Evolutionary conservation across 2,113 vertebrate species (phyloP).

Genomic region (Eidolon helvum): DNA sequence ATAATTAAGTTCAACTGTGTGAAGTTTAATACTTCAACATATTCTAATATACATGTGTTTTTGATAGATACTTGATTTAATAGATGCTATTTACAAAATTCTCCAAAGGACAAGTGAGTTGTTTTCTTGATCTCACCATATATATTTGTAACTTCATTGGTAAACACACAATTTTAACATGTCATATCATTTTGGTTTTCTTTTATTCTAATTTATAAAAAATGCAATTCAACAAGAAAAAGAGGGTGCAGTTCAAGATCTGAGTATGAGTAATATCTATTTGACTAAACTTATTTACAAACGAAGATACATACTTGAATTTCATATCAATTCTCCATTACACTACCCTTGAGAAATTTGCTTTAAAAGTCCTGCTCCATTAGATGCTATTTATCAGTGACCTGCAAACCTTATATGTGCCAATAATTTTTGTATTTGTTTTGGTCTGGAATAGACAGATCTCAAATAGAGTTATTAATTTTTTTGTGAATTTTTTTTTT

Average conservation of each 20-base stretch:
- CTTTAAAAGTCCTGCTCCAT: neutral
- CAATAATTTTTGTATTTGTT: neutral
- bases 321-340: neutral
- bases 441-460: neutral
- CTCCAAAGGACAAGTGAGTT: neutral
- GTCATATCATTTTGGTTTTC: neutral
- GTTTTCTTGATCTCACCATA: neutral
- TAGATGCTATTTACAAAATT: neutral
- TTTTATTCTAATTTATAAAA: neutral
- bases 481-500: neutral
- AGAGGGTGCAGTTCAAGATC: neutral
- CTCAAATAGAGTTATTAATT: neutral
- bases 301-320: neutral
- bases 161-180: neutral
- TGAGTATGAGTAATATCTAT: neutral
- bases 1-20: neutral
- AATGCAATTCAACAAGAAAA: neutral
- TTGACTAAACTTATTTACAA: neutral
- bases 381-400: neutral
- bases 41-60: neutral
- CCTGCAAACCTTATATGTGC: neutral
- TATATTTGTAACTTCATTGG: neutral
- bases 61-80: neutral
- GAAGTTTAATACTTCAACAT: neutral
- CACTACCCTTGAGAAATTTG: neutral